Evolutionary conservation across 2,113 vertebrate genomes (phyloP).

Genomic region (Glareola pratincola): DNA sequence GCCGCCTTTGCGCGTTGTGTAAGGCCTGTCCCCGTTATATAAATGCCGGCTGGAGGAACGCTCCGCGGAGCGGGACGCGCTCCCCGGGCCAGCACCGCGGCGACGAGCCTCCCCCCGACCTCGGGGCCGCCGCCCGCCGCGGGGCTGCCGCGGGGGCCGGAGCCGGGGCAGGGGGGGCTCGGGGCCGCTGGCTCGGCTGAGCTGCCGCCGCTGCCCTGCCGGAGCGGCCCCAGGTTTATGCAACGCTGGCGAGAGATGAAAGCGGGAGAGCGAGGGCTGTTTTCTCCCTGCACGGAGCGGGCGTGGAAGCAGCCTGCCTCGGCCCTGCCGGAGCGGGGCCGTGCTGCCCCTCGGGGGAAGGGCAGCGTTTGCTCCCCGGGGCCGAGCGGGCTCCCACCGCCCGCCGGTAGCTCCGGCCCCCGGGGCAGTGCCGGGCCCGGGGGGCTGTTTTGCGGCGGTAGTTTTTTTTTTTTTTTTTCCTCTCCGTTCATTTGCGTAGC

Average conservation of each 20-base stretch:
- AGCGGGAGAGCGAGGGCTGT: background rate
- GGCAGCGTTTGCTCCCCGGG: background rate
- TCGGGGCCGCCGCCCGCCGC: background rate
- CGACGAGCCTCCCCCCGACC: background rate
- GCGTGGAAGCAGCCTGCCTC: background rate
- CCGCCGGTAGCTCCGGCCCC: background rate
- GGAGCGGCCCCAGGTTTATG: background rate
- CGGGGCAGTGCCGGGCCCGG: no score
- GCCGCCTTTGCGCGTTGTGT: background rate
- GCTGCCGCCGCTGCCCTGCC: background rate
- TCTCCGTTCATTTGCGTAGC: background rate
- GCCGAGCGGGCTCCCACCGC: background rate
- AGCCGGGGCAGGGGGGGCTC: background rate
- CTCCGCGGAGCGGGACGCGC: background rate
- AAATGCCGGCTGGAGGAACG: background rate
- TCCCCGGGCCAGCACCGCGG: background rate
- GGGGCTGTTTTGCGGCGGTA: background rate
- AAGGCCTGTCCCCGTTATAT: background rate
- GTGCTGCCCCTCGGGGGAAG: background rate
- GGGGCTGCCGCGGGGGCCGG: background rate
- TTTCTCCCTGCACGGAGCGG: background rate
- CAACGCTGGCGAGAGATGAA: constrained; percentile 41
- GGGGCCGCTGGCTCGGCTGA: background rate
- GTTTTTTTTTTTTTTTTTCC: background rate
- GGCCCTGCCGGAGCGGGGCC: background rate